A percentile compares a stretch with the other conserved stretches of the same genome.
phyloP scores from a whole-genome alignment of 2,113 vertebrate genomes.

The Saguinus midas region DNA sequence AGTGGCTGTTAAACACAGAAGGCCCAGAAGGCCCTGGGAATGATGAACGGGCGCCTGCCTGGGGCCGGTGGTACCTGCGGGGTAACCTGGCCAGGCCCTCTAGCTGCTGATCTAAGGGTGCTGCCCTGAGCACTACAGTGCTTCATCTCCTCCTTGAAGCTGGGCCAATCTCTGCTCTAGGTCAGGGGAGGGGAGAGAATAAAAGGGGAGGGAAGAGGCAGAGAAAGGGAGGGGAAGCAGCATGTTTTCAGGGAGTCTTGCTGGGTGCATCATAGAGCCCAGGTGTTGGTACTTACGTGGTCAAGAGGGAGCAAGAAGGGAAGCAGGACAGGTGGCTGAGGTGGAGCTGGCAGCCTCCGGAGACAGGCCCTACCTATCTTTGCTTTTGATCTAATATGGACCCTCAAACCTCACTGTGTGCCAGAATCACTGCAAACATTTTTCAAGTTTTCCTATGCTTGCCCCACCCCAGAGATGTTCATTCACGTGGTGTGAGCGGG shows the following conservation, averaged over 20 bases:
- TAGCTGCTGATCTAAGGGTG: not conserved
- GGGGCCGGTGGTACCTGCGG: not conserved
- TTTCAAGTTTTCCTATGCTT: not conserved
- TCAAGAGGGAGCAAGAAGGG: not conserved
- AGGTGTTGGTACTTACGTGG: not conserved
- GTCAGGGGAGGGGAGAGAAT: not conserved
- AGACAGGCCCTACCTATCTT: not conserved
- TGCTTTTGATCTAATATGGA: not conserved
- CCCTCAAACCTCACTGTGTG: not conserved
- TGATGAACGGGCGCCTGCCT: not conserved
- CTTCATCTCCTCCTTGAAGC: not conserved
- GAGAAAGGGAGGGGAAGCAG: not conserved
- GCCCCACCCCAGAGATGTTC: not conserved
- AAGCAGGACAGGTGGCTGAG: not conserved
- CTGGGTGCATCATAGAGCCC: accelerated
- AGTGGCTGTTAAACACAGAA: not conserved
- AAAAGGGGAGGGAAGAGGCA: too few species aligned
- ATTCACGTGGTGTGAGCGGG: not conserved
- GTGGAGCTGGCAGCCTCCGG: not conserved
- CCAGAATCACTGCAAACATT: not conserved
- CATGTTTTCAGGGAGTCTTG: not conserved
- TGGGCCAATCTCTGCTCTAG: not conserved
- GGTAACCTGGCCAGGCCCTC: not conserved
- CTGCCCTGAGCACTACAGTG: not conserved
- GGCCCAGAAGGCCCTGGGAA: not conserved